phyloP scores from a whole-genome alignment of 2,113 vertebrate species.

The Hylia prasina region DNA sequence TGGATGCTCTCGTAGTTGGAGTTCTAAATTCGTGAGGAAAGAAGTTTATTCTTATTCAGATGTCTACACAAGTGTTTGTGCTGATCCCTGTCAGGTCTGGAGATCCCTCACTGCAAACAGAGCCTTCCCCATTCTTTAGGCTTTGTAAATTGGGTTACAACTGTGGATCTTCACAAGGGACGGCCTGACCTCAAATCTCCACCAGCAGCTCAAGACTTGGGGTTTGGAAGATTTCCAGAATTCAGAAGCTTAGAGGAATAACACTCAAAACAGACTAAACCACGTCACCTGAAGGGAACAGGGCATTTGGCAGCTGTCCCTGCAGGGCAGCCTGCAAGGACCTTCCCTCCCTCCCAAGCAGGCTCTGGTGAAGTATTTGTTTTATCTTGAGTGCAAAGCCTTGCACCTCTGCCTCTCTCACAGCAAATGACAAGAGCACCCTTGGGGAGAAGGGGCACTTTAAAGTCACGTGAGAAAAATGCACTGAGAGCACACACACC shows the following conservation, averaged over 20 bases:
- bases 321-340: background rate
- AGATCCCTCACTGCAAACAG: background rate
- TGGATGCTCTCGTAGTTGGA: conserved; percentile 96
- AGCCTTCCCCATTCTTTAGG: background rate
- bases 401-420: background rate
- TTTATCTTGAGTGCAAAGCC: background rate
- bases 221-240: background rate
- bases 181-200: background rate
- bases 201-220: background rate
- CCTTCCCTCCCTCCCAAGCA: background rate
- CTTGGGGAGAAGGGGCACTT: background rate
- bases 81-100: fast-evolving
- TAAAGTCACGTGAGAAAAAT: background rate
- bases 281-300: background rate
- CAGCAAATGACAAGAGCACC: background rate
- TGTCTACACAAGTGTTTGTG: background rate
- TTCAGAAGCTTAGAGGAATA: background rate
- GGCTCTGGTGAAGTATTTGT: background rate
- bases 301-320: background rate
- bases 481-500: background rate
- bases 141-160: background rate
- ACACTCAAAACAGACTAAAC: background rate
- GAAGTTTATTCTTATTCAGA: background rate
- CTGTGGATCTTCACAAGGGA: background rate
- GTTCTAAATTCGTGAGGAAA: conserved; percentile 72